Evolutionary conservation across 2,797 vertebrate species (phyloP).

Genomic region (Melanitta fusca): DNA sequence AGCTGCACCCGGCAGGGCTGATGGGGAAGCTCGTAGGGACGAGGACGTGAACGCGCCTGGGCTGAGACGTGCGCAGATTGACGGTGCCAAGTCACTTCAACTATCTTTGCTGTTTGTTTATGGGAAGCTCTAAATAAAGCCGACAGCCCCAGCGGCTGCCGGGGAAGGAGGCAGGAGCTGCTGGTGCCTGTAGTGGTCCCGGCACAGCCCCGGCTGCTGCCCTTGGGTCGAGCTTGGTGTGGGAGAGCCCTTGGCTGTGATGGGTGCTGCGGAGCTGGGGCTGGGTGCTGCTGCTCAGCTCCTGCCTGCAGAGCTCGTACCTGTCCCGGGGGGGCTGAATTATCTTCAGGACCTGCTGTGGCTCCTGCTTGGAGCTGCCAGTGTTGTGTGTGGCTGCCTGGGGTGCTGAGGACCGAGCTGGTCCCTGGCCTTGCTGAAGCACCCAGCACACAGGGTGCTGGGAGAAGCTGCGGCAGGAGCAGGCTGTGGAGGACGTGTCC

Average conservation of each 20-base stretch:
- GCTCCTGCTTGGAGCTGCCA: background rate
- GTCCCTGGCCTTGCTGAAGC: background rate
- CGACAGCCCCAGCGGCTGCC: constrained; percentile 29
- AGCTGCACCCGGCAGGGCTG: background rate
- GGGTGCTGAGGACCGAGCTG: background rate
- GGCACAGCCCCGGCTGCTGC: background rate
- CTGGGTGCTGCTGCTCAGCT: background rate
- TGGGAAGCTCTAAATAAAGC: constrained; percentile 57
- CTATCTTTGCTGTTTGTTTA: constrained; percentile 48
- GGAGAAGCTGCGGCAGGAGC: background rate
- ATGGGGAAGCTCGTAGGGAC: background rate
- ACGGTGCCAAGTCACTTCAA: constrained; percentile 58
- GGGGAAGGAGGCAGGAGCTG: background rate
- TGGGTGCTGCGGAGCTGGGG: background rate
- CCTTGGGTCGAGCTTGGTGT: fast-evolving
- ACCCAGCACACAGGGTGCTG: background rate
- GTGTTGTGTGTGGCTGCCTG: fast-evolving
- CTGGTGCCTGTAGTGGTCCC: background rate
- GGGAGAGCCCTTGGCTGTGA: background rate
- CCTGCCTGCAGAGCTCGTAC: fast-evolving
- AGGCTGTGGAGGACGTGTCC: background rate
- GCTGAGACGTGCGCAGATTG: background rate
- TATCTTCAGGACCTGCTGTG: background rate
- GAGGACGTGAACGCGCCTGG: background rate
- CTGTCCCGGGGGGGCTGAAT: background rate